phyloP scores from a whole-genome alignment of 2,797 vertebrate genomes.

The Sebastes vulpes region DNA sequence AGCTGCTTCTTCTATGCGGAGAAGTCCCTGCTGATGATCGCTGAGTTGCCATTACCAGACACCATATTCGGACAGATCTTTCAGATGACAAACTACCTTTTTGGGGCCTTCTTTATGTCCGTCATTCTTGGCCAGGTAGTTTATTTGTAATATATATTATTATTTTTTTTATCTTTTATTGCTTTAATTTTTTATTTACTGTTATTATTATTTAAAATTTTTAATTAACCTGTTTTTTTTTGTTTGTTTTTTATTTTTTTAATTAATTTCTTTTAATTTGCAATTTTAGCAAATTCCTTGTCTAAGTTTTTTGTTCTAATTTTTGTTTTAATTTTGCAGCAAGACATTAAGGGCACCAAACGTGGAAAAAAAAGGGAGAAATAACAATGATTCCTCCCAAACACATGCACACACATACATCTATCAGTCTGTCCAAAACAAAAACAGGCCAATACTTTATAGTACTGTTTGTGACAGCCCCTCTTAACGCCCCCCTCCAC shows the following conservation, averaged over 20 bases:
- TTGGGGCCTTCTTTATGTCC: constrained; percentile 85
- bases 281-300: background rate
- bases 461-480: background rate
- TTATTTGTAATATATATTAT: background rate
- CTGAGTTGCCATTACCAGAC: constrained; percentile 83
- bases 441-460: background rate
- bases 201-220: background rate
- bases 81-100: constrained; percentile 89
- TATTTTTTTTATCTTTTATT: background rate
- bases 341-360: constrained; percentile 31
- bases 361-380: background rate
- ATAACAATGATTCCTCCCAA: background rate
- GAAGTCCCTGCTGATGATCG: constrained; percentile 87
- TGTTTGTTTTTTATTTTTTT: background rate
- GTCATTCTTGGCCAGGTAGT: constrained; percentile 84
- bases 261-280: background rate
- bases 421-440: background rate
- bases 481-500: constrained; percentile 23
- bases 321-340: background rate
- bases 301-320: background rate
- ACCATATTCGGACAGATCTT: constrained; percentile 85
- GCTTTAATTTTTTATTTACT: background rate
- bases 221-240: background rate
- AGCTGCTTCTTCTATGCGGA: constrained; percentile 87
- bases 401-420: background rate